These are phyloP conservation scores for Chrosomus eos DNA, from an alignment of 2,797 vertebrate species.

Conservation along the genomic window DNA sequence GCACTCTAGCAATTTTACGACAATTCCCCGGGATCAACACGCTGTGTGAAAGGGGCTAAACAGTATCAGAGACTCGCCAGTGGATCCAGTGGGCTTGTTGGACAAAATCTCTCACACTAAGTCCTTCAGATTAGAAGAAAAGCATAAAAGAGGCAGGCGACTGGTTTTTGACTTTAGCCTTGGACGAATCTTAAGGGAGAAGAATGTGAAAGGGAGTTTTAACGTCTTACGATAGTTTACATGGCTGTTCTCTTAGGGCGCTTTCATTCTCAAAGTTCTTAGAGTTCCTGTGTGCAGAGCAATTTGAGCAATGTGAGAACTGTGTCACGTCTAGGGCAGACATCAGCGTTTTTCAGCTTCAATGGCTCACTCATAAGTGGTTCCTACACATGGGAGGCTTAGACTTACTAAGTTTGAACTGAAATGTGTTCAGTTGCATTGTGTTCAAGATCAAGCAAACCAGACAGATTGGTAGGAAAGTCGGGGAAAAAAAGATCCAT, in stretches of 20 bases:
- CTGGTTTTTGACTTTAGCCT: slow-evolving; percentile 35
- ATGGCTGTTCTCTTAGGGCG: slow-evolving; percentile 11
- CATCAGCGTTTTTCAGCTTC: slow-evolving; percentile 1
- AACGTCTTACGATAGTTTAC: slow-evolving; percentile 41
- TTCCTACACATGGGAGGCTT: slow-evolving; percentile 1
- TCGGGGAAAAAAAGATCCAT: not conserved
- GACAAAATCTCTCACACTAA: slow-evolving; percentile 33
- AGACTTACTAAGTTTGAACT: not conserved
- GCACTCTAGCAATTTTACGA: too few relatives aligned
- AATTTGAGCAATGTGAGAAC: slow-evolving; percentile 16
- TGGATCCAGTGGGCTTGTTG: slow-evolving; percentile 24
- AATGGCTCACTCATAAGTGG: slow-evolving; percentile 3
- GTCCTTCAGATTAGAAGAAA: slow-evolving; percentile 48
- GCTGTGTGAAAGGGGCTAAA: too few relatives aligned
- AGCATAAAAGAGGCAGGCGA: slow-evolving; percentile 27
- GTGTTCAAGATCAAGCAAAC: slow-evolving; percentile 1
- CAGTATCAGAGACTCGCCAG: slow-evolving; percentile 18
- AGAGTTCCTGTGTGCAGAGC: slow-evolving; percentile 13
- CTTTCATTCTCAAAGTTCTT: slow-evolving; percentile 13
- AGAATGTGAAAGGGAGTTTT: slow-evolving; percentile 61
- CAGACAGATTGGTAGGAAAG: not conserved
- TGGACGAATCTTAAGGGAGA: slow-evolving; percentile 39
- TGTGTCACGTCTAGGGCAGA: not conserved
- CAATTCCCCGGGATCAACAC: too few relatives aligned
- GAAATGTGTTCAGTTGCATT: slow-evolving; percentile 5